Evolutionary conservation across 2,888 invertebrate species (phyloP), one percentile per base, ranked within the genome.

Genomic region (Linnaemya tessellans): DNA sequence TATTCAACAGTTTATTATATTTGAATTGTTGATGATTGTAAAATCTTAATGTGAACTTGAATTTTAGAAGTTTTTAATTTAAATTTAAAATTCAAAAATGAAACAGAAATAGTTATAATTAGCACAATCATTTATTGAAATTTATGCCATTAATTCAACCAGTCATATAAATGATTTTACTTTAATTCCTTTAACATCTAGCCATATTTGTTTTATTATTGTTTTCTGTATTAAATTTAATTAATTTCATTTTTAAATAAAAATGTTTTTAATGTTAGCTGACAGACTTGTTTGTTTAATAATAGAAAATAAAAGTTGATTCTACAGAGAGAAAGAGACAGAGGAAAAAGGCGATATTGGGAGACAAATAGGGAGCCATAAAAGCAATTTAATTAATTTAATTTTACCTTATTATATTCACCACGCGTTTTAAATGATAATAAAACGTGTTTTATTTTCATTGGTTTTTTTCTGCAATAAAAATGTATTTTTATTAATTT

Each of bases 381-480:
- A 35, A 18, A 67, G 35, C 20, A 74, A 68, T 67, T 51, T 56
- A 73, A 67, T 70, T 54, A 64, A 80, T 73, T 73, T 25, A 73
- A 51, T 78, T 84, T 81, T 65, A 46, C 18, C 3, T 38, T 67
- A 18, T 43, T 58, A 74, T 78, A 78, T 84, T 84, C 80, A 80
- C 73, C 68, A 81, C 64, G 84, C 78, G 78, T 84, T 68, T 80
- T 74, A 74, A 60, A 79, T 78, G 49, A 64, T 81, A 67, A 68
- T 74, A 79, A 84, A 84, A 84, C 83, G 74, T 74, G 83, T 84
- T 84, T 68, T 25, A 62, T 74, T 79, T 82, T 49, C 9, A 49
- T 74, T 74, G 15, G 62, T 43, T 74, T 67, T 67, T 56, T 73
- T 65, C 38, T 71, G 8, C 64, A 56, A 56, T 64, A 43, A 56